Percentiles rank a stretch among this genome's conserved stretches.
Evolutionary conservation across 2,797 vertebrate species (phyloP).

Genomic region (Streptopelia turtur): DNA sequence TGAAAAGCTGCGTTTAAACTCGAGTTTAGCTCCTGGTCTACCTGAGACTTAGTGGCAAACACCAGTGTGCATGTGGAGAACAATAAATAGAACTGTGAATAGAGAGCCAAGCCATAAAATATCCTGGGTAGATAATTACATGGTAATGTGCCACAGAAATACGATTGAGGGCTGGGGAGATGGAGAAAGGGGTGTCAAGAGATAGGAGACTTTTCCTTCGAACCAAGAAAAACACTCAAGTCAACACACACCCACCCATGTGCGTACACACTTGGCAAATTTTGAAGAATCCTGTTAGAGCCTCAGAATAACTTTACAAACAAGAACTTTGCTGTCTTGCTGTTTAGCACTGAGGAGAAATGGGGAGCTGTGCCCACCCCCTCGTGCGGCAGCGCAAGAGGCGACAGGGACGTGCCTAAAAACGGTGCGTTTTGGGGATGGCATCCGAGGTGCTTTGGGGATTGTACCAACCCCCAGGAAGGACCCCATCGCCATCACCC

Average conservation of each 20-base stretch:
- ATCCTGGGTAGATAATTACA: background rate
- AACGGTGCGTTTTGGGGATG: background rate
- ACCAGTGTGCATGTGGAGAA: background rate
- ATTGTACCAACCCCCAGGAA: background rate
- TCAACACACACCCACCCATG: conserved; percentile 57
- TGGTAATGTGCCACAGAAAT: background rate
- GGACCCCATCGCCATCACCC: background rate
- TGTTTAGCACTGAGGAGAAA: background rate
- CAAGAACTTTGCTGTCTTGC: conserved; percentile 49
- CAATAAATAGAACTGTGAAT: background rate
- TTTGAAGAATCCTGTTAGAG: conserved; percentile 53
- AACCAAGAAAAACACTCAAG: conserved; percentile 41
- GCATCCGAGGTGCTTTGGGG: accelerated
- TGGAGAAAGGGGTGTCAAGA: background rate
- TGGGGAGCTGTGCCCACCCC: background rate
- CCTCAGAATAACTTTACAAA: conserved; percentile 68
- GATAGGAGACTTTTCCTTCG: background rate
- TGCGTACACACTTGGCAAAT: conserved; percentile 62
- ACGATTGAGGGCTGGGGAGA: background rate
- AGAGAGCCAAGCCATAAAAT: background rate
- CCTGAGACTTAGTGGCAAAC: too few species aligned
- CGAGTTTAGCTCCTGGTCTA: background rate
- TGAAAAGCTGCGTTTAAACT: background rate
- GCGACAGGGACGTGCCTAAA: background rate
- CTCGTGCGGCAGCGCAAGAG: background rate